Percentiles rank a stretch among this genome's conserved stretches.
phyloP scores from a whole-genome alignment of 2,797 vertebrate genomes.

The Myripristis murdjan region DNA sequence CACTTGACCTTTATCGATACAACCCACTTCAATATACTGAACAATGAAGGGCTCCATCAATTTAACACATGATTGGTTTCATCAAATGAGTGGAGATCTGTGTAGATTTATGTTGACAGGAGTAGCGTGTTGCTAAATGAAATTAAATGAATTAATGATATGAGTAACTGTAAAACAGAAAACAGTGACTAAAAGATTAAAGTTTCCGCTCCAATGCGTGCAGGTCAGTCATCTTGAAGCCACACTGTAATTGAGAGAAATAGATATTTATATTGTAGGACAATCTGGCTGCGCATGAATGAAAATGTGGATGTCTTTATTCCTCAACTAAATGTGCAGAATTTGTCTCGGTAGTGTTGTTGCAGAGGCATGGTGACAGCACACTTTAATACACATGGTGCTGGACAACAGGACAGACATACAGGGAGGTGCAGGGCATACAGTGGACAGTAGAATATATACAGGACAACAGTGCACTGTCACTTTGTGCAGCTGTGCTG shows the following conservation, averaged over 20 bases:
- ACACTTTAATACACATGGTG: not conserved
- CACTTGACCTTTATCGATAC: slow-evolving; percentile 79
- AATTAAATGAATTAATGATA: slow-evolving; percentile 25
- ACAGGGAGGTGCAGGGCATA: too few species aligned
- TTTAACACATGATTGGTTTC: slow-evolving; percentile 69
- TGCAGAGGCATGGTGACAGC: not conserved
- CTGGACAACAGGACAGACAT: not conserved
- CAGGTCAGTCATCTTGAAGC: slow-evolving; percentile 59
- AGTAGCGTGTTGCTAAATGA: slow-evolving; percentile 48
- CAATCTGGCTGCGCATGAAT: slow-evolving; percentile 4
- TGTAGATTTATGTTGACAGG: slow-evolving; percentile 46
- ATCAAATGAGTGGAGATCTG: slow-evolving; percentile 46
- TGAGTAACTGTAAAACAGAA: slow-evolving; percentile 44
- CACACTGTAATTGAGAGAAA: slow-evolving; percentile 33
- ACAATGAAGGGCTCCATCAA: slow-evolving; percentile 62
- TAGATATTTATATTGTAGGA: slow-evolving; percentile 14
- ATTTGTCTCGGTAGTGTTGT: not conserved
- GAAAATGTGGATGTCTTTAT: not conserved
- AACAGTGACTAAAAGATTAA: slow-evolving; percentile 55
- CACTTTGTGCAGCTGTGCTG: too few species aligned
- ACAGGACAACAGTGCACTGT: too few species aligned
- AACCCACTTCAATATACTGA: slow-evolving; percentile 72
- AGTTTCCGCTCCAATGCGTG: slow-evolving; percentile 28
- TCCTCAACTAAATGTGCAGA: not conserved
- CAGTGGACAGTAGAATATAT: too few species aligned